These are phyloP conservation scores for Aphrophora alni DNA, from an alignment of 2,888 invertebrate species.

Conservation along the genomic window DNA sequence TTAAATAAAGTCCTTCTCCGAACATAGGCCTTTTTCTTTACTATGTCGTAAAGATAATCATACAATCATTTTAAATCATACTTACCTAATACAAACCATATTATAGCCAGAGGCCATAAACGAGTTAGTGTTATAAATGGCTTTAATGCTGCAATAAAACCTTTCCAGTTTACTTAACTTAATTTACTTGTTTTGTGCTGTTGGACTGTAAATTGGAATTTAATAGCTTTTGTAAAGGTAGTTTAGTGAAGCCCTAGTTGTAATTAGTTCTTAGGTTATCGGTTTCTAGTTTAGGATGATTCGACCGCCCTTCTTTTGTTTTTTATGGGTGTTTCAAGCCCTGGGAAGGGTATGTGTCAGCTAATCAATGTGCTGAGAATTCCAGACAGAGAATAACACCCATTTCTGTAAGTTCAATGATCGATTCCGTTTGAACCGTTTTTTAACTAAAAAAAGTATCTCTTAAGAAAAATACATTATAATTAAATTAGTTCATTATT, in stretches of 20 bases:
- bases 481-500: no score
- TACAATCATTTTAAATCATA: background rate
- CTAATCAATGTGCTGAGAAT: no score
- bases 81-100: background rate
- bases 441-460: no score
- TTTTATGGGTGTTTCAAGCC: background rate
- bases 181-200: background rate
- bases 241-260: background rate
- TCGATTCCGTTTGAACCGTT: no score
- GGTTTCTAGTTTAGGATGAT: background rate
- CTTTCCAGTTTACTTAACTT: background rate
- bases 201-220: constrained; percentile 6
- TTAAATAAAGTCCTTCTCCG: background rate
- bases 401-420: no score
- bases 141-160: background rate
- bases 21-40: background rate
- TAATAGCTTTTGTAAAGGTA: background rate
- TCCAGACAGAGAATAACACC: no score
- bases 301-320: background rate
- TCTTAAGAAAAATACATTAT: no score
- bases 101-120: background rate
- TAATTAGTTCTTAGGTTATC: background rate
- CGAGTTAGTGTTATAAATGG: background rate
- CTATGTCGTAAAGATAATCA: background rate
- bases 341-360: background rate